Base-by-base conservation (phyloP, 2,113 vertebrate species). In the Semnopithecus entellus region DNA sequence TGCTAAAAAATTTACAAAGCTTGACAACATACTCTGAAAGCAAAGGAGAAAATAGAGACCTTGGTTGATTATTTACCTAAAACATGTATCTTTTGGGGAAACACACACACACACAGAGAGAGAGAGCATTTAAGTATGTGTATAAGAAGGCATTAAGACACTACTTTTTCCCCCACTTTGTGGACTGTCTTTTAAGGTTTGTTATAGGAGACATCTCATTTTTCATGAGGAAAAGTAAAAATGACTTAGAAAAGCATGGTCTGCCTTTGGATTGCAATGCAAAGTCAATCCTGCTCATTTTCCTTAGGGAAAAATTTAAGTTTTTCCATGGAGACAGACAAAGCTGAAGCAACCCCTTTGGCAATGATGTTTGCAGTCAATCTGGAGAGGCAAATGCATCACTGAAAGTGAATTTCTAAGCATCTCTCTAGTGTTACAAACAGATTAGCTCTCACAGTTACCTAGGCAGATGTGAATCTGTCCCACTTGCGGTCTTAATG, bases 1-100 rank as follows among this genome's bases (percentile, higher is more conserved):
- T 99, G 93, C 97, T 98, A 98, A 99, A 98, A 99, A 97, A 96
- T 98, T 98, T 98, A 98, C 98, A 96, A 98, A 98, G 96, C 97
- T 97, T 97, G 80, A 98, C 97, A 98, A 98, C 97, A 97, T 83
- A 95, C 78, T 97, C 70, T 94, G 97, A 98, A 98, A 98, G 92
- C 92, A 98, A 98, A 98, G 95, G 5, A 98, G 96, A 96, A 92
- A 91, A 93, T 81, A 95, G 96, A 98, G 94, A 95, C 90, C 40
- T 91, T 91, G n/a, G 86, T 64, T 97, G 82, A 85, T 92, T 96
- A 87, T 90, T 97, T 98, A 94, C 92, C 88, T 80, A 95, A 98
- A 98, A 95, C 27, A 89, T 95, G 66, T 92, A 91, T 97, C 91
- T 96, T 78, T 97, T 82, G 40, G 17, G 57, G 85, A 95, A 43